Base-by-base conservation (phyloP, 2,888 invertebrate genomes). In the Rugalucina vietnamica region DNA sequence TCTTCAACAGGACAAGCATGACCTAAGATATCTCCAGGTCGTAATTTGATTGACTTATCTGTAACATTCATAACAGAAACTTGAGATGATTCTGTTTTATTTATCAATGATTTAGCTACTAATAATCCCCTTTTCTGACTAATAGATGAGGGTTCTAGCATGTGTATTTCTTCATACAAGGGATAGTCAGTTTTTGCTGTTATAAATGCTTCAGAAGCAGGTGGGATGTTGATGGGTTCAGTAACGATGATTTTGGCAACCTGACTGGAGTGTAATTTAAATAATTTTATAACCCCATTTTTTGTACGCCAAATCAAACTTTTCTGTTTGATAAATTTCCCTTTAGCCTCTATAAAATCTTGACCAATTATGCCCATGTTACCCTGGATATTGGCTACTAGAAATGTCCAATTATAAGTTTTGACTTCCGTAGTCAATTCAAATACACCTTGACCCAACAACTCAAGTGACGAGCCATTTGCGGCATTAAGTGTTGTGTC, bases 1-100 rank as follows among this genome's bases (percentile, higher is more conserved):
- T 50, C 50, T 27, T 74, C 32, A 21, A 74, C 34, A 8, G 50
- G 36, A 36, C 49, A 27, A 29, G 27, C 70, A 32, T 65, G 29
- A 4, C 18, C 39, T 27, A 79, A 29, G 4, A 75, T 37, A n/a
- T 71, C 29, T 27, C 75, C 79, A 18, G 37, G 32, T 37, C 76
- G 57, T 54, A 79, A 18, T 49, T 43, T 60, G 18, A 71, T n/a
- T 5, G 39, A 18, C 18, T 71, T 60, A 18, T 70, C 71, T 12
- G 76, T 83, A 5, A 70, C 37, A 70, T 83, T 83, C 37, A 76
- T 36, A 18, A 83, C 71, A 10, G 75, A 79, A 14, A 72, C 27
- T 2, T 70, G 24, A 2, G 76, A 24, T 32, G 72, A 32, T 3
- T 54, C 36, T 29, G 70, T 32, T n/a, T 39, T 49, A 34, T 76